phyloP scores from a whole-genome alignment of 2,888 invertebrate species.

The Drosophila anomelani region DNA sequence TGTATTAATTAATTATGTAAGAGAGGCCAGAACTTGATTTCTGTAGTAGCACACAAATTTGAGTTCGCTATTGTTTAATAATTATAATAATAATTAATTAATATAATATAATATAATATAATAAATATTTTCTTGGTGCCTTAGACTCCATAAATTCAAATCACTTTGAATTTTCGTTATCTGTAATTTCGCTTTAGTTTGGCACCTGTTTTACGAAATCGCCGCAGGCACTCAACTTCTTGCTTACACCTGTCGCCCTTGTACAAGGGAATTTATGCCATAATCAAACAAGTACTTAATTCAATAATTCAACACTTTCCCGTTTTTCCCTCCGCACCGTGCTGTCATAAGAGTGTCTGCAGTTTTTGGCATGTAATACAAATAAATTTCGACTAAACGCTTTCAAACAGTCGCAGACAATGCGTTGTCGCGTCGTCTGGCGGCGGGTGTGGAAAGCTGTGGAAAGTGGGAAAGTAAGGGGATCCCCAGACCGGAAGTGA shows the following conservation, averaged over 20 bases:
- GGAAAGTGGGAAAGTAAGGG: not conserved
- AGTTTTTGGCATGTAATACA: constrained; percentile 48
- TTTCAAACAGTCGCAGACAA: constrained; percentile 60
- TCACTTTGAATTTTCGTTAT: not conserved
- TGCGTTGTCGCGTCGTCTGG: constrained; percentile 38
- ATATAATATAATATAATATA: no score
- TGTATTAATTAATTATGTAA: not conserved
- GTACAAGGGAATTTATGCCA: constrained; percentile 39
- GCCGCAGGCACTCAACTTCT: not conserved
- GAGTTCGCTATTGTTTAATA: no score
- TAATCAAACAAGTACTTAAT: constrained; percentile 55
- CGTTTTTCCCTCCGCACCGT: not conserved
- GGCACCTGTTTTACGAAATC: not conserved
- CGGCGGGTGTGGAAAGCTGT: not conserved
- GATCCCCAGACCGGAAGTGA: constrained; percentile 42
- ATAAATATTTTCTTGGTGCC: not conserved
- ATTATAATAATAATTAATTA: no score
- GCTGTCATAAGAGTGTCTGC: constrained; percentile 26
- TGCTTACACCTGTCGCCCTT: constrained; percentile 17
- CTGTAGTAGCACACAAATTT: not conserved
- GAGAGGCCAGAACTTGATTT: not conserved
- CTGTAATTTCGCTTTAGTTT: not conserved
- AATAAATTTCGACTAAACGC: constrained; percentile 74
- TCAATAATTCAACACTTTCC: constrained; percentile 60
- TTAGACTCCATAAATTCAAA: not conserved